Conservation (phyloP, 2,113 vertebrate genomes). For the Tragelaphus imberbis region DNA sequence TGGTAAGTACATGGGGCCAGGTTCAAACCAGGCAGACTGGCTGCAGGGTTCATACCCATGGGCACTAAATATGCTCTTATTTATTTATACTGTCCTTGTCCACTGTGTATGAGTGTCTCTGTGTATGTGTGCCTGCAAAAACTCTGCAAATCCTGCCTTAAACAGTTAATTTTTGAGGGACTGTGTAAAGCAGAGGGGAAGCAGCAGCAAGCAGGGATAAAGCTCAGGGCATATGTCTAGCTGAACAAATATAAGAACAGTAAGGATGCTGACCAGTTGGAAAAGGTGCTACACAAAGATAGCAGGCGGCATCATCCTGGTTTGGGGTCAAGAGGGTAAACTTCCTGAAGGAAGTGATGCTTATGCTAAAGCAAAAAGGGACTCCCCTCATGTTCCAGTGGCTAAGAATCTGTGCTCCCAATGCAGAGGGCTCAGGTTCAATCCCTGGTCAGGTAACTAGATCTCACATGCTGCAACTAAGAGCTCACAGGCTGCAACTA, state of each 20-base stretch:
- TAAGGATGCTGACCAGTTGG: not conserved
- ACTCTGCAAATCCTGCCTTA: not conserved
- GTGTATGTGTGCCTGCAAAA: not conserved
- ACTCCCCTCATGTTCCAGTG: not conserved
- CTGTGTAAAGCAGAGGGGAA: not conserved
- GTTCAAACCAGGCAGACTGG: not conserved
- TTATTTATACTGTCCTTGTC: not conserved
- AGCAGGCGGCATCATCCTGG: not conserved
- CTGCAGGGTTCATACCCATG: not conserved
- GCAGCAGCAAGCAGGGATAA: not conserved
- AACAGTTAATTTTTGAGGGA: not conserved
- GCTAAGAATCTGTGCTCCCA: not conserved
- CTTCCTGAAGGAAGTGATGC: not conserved
- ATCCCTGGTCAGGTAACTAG: not conserved
- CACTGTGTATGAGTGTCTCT: not conserved
- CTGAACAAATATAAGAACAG: not conserved
- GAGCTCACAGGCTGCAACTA: not conserved
- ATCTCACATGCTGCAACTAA: not conserved
- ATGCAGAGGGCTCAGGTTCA: not conserved
- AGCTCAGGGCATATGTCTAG: not conserved
- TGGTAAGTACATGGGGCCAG: not conserved
- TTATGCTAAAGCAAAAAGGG: not conserved
- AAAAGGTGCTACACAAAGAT: not conserved
- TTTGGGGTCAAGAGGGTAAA: not conserved
- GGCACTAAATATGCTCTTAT: not conserved